Base-by-base conservation (phyloP, 2,888 invertebrate species). In the Pachydiplax longipennis region DNA sequence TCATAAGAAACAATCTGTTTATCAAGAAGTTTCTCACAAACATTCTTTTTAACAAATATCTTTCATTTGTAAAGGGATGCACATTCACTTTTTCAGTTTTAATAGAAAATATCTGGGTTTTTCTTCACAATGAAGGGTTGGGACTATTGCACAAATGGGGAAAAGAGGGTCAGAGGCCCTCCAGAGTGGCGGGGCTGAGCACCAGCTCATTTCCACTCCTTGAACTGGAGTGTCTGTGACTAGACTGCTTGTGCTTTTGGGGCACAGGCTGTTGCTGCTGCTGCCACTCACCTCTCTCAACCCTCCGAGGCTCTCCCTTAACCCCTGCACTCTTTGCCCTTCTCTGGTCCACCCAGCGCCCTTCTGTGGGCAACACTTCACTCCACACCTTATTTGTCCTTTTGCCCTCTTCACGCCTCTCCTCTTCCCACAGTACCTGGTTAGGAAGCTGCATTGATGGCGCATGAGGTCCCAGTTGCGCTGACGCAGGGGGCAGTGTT, bases 281-380 rank as follows among this genome's bases (percentile, higher is more conserved):
- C 37, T 61, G 87, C 61, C 58, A 58, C 58, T 87, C 87, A 37
- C 58, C 94, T 90, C 94, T 94, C 61, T 92, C 92, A 6, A 92
- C 87, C 87, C 90, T 82, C 65, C 91, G 91, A 65, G 92, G 91
- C 93, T 31, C 94, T 93, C 93, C 93, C 93, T 91, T 93, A 93
- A 25, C 37, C 87, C 87, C 61, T n/a, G 87, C 58, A 37, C 61
- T 61, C 40, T 61, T 61, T 15, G 40, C 22, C 40, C 87, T 87
- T 18, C 87, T 61, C 37, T 37, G 87, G 65, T 58, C 87, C 37
- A 87, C 87, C 87, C 87, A 87, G 35, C 87, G 87, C 35, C 87
- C 87, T 61, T 87, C 87, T 15, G 87, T 13, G 13, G 87, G 87
- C 22, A 37, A 13, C 37, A 87, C 87, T 87, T 87, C 87, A 22